Base-by-base conservation (phyloP, 2,888 invertebrate species). In the Drosophila formosana region DNA sequence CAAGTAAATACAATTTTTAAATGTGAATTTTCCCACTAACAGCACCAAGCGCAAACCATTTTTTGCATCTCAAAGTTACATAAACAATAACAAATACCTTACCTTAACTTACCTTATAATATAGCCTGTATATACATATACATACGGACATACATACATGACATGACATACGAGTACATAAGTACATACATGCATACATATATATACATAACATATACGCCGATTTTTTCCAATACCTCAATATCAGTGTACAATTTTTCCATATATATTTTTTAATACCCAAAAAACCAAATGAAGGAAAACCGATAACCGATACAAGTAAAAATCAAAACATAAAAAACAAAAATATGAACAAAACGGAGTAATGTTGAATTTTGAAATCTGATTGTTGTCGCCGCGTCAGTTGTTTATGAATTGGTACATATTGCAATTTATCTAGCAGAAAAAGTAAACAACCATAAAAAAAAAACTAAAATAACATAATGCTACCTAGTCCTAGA, bases 221-320 rank as follows among this genome's bases (percentile, higher is more conserved):
- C 88, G 85, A 87, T 88, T 87, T 85, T 85, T 85, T 85, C 88
- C 85, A 87, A 85, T 86, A 88, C 85, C 88, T 86, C 85, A 85
- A 86, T 85, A 85, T 87, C 85, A 85, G 77, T 82, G 81, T 87
- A 80, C 81, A 82, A 83, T 79, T 88, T 80, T 81, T 85, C 78
- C 87, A 88, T 86, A 82, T 82, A 80, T 88, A 88, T 80, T 80
- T 88, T 87, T 83, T 53, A 83, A 80, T 81, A 80, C 71, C 62
- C 73, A 72, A 61, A 50, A 53, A 50, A 11, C 34, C 4, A 34
- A n/a, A 37, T 4, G 53, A 30, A 46, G 3, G 23, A 25, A 26
- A 66, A 60, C 25, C 56, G 55, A 62, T 56, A 71, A 60, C 58
- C 57, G 34, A 46, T 71, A 18, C 57, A 63, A 49, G 61, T 50